Evolutionary conservation across 2,888 invertebrate species (phyloP).

Genomic region (Axea sp.): DNA sequence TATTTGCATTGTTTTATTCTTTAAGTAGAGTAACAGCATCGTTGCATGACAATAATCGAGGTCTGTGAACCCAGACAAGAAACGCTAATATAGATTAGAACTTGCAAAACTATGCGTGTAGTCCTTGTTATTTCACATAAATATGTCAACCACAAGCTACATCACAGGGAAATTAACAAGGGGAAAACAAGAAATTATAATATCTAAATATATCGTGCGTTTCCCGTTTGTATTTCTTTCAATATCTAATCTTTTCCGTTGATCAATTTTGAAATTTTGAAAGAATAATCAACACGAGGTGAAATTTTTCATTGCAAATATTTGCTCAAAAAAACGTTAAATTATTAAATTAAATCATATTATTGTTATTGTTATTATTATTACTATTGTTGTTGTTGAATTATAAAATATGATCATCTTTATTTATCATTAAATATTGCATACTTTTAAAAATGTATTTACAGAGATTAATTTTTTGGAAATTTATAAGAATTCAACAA

Average conservation of each 20-base stretch:
- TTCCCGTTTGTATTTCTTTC: slow-evolving; percentile 18
- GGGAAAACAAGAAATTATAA: slow-evolving; percentile 15
- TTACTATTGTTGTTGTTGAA: too few relatives aligned
- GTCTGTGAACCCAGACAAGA: slow-evolving; percentile 28
- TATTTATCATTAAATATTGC: too few relatives aligned
- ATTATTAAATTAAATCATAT: too few relatives aligned
- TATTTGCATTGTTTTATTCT: slow-evolving; percentile 24
- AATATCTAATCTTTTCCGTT: slow-evolving; percentile 1
- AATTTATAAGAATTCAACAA: too few relatives aligned
- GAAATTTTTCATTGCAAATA: too few relatives aligned
- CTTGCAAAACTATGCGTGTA: slow-evolving; percentile 44
- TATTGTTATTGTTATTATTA: too few relatives aligned
- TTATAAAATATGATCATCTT: too few relatives aligned
- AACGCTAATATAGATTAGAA: slow-evolving; percentile 38
- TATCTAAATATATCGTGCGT: slow-evolving; percentile 22
- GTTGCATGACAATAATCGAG: slow-evolving; percentile 42
- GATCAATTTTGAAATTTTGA: slow-evolving; percentile 5
- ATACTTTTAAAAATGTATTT: too few relatives aligned
- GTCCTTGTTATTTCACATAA: slow-evolving; percentile 37
- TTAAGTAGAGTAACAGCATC: slow-evolving; percentile 21
- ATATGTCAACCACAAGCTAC: slow-evolving; percentile 26
- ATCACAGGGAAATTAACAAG: slow-evolving; percentile 8
- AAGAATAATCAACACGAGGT: neutral
- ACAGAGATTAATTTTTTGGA: too few relatives aligned
- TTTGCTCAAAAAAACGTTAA: too few relatives aligned